phyloP scores from a whole-genome alignment of 92 coral and sea anemone species.

The Epizoanthus rinbou region DNA sequence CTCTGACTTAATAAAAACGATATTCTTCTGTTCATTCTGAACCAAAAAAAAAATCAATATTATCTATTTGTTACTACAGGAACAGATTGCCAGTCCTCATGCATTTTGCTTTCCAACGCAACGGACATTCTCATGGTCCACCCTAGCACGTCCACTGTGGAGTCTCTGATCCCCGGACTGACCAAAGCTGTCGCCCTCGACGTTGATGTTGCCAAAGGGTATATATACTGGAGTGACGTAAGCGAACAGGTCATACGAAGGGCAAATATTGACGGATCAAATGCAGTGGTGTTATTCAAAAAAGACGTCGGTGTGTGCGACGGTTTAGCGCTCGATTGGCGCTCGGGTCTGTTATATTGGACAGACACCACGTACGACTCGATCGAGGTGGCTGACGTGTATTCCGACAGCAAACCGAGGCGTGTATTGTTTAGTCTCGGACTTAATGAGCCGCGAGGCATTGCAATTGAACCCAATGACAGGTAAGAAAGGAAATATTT shows the following conservation, averaged over 20 bases:
- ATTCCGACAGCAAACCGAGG: constrained; percentile 53
- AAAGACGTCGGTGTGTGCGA: constrained; percentile 66
- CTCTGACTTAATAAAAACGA: too few relatives aligned
- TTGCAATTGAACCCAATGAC: constrained; percentile 61
- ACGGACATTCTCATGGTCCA: constrained; percentile 38
- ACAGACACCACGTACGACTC: constrained; percentile 58
- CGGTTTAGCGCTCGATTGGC: constrained; percentile 86
- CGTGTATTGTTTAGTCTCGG: constrained; percentile 45
- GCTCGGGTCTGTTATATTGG: constrained; percentile 73
- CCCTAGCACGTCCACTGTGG: constrained; percentile 7
- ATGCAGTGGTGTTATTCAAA: background rate
- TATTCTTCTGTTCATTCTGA: too few relatives aligned
- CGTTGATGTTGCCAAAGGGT: constrained; percentile 52
- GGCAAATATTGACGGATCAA: constrained; percentile 48
- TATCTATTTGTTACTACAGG: background rate
- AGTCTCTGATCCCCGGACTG: constrained; percentile 43
- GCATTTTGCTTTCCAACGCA: constrained; percentile 47
- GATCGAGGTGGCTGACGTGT: constrained; percentile 67
- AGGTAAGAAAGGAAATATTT: constrained; percentile 39
- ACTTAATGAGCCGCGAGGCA: constrained; percentile 75
- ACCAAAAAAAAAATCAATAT: too few relatives aligned
- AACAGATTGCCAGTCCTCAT: constrained; percentile 8
- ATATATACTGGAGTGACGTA: constrained; percentile 76
- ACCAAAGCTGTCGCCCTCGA: constrained; percentile 64
- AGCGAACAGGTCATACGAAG: constrained; percentile 47